A percentile compares a stretch with the other conserved stretches of the same genome.
phyloP scores from a whole-genome alignment of 1,140 invertebrate species.

The Marisa cornuarietis region DNA sequence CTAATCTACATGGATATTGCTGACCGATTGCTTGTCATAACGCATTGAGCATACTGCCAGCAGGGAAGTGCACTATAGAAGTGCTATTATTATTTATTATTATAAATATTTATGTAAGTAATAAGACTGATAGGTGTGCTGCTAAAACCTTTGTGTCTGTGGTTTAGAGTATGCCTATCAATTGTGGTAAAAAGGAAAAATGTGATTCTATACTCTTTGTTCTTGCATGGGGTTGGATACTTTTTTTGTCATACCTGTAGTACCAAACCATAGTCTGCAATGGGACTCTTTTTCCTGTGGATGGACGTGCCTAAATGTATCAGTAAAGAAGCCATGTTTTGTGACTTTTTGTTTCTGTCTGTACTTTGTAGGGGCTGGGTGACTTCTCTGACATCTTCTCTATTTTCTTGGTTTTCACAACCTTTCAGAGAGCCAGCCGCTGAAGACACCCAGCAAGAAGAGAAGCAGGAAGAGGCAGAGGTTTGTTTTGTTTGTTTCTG shows the following conservation, averaged over 20 bases:
- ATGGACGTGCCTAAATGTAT: too few relatives aligned
- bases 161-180: too few relatives aligned
- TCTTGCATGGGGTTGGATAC: too few relatives aligned
- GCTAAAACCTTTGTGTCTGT: too few relatives aligned
- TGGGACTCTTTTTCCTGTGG: too few relatives aligned
- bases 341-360: constrained; percentile 13
- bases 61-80: constrained; percentile 21
- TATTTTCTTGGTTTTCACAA: constrained; percentile 62
- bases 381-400: constrained; percentile 34
- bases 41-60: too few relatives aligned
- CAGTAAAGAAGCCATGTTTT: not conserved
- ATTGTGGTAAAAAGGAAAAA: too few relatives aligned
- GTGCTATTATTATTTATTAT: constrained; percentile 11
- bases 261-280: too few relatives aligned
- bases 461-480: constrained; percentile 39
- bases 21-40: too few relatives aligned
- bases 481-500: constrained; percentile 30
- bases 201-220: too few relatives aligned
- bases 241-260: too few relatives aligned
- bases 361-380: constrained; percentile 53
- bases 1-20: too few relatives aligned
- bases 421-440: constrained; percentile 58
- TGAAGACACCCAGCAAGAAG: constrained; percentile 31
- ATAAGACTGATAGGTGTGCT: not conserved
- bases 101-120: not conserved